Conservation (phyloP, 2,797 vertebrate species). For the Eulemur coronatus region DNA sequence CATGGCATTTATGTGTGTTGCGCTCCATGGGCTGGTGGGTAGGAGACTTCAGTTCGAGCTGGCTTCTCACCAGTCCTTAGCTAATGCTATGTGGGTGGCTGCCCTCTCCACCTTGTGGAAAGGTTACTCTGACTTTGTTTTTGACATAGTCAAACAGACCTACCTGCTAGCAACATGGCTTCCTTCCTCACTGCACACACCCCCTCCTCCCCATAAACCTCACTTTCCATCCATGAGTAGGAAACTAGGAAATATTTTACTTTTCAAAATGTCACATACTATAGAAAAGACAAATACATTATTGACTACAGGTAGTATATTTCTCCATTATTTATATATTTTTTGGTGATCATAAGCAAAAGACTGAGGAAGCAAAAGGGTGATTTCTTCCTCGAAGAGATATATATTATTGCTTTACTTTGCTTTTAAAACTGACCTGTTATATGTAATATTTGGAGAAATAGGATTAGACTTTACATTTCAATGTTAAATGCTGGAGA, state of each 20-base stretch:
- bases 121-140: slow-evolving; percentile 7
- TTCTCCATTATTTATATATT: not conserved
- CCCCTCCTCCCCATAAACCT: not conserved
- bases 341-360: not conserved
- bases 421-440: slow-evolving; percentile 5
- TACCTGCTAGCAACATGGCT: not conserved
- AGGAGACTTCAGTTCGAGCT: not conserved
- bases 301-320: not conserved
- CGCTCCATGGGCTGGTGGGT: not conserved
- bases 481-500: not conserved
- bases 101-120: not conserved
- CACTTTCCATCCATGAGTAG: not conserved
- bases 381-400: slow-evolving; percentile 10
- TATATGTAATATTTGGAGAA: not conserved
- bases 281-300: not conserved
- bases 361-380: not conserved
- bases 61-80: slow-evolving; percentile 4
- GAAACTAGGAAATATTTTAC: not conserved
- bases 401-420: not conserved
- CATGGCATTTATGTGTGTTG: not conserved
- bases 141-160: not conserved
- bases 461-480: not conserved
- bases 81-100: not conserved
- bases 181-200: not conserved
- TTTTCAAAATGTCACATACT: slow-evolving; percentile 11